Evolutionary conservation across 2,888 invertebrate genomes (phyloP).

Genomic region (Nycteola revayana): DNA sequence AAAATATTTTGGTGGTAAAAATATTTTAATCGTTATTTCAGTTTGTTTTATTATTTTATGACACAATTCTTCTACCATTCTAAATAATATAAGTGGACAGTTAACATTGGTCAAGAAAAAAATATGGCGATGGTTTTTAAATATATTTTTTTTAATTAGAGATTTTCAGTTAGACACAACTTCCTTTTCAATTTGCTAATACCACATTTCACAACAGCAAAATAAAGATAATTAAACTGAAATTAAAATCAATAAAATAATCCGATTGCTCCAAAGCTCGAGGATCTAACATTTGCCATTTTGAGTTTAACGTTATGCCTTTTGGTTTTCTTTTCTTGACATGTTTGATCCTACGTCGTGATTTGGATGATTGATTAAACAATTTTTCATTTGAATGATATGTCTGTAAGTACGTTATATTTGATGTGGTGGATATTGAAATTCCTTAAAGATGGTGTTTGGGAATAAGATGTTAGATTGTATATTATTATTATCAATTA

Average conservation of each 20-base stretch:
- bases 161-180: no score
- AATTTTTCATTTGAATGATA: conserved; percentile 13
- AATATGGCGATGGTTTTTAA: no score
- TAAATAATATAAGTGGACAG: no score
- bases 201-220: conserved; percentile 46
- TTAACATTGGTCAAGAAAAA: no score
- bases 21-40: no score
- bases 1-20: not conserved
- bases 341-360: conserved; percentile 33
- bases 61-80: no score
- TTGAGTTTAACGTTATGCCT: not conserved
- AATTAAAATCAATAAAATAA: conserved; percentile 33
- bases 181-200: conserved; percentile 38
- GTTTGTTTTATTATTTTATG: no score
- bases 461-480: no score
- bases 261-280: conserved; percentile 50
- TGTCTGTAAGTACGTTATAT: conserved; percentile 26
- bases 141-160: no score
- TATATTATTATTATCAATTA: no score
- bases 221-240: conserved; percentile 28
- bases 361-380: conserved; percentile 31
- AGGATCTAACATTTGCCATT: conserved; percentile 28
- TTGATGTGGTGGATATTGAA: conserved; percentile 6
- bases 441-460: no score
- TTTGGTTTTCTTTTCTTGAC: not conserved